These are phyloP conservation scores for Porites rus DNA, from an alignment of 92 coral and sea anemone genomes.

Conservation along the genomic window DNA sequence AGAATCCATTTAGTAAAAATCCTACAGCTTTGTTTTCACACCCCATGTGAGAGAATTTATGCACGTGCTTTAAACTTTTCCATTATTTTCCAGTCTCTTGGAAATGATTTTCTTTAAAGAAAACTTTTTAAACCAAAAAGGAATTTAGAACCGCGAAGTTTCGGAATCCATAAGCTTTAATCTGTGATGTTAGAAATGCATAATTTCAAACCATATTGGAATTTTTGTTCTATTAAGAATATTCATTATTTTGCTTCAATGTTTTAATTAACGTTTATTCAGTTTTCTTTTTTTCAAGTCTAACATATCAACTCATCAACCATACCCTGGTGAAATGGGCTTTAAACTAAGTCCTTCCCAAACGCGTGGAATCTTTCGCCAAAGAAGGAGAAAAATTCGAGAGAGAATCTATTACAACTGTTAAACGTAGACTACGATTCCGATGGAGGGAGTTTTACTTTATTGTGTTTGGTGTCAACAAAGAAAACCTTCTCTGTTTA, in stretches of 20 bases:
- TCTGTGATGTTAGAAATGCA: slow-evolving; percentile 3
- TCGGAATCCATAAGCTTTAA: not conserved
- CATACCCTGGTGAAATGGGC: not conserved
- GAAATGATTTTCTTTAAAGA: not conserved
- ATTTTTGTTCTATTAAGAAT: slow-evolving; percentile 41
- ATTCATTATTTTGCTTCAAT: slow-evolving; percentile 40
- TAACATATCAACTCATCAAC: not conserved
- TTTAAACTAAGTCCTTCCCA: not conserved
- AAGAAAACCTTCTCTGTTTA: slow-evolving; percentile 27
- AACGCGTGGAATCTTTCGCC: not conserved
- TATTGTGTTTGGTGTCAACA: slow-evolving; percentile 49
- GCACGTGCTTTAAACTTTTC: slow-evolving; percentile 14
- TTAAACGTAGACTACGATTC: slow-evolving; percentile 37
- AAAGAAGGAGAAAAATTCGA: not conserved
- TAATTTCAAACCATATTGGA: slow-evolving; percentile 48
- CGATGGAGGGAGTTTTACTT: slow-evolving; percentile 38
- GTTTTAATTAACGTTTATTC: slow-evolving; percentile 24
- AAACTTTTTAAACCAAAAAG: not conserved
- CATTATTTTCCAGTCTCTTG: not conserved
- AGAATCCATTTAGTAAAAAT: slow-evolving; percentile 26
- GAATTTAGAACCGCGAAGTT: not conserved
- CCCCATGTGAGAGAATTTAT: slow-evolving; percentile 28
- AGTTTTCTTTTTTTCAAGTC: not conserved
- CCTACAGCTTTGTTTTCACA: slow-evolving; percentile 26
- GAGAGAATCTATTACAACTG: not conserved